Evolutionary conservation across 1,140 invertebrate genomes (phyloP).

Genomic region (Aphaenogaster floridana): DNA sequence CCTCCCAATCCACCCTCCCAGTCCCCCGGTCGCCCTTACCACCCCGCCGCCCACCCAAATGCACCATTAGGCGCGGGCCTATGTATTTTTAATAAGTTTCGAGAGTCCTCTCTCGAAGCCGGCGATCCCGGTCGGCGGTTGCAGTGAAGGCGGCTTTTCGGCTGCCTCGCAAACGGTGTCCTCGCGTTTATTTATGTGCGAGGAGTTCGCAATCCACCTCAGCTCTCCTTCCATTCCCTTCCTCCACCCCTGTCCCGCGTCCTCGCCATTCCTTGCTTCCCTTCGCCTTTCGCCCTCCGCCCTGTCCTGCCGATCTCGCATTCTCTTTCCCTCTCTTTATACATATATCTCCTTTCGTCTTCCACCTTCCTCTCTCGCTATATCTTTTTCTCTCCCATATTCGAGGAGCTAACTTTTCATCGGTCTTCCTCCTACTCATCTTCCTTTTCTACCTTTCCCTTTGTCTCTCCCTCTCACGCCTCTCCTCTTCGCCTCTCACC

Average conservation of each 20-base stretch:
- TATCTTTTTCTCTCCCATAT: slow-evolving; percentile 62
- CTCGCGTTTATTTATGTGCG: slow-evolving; percentile 84
- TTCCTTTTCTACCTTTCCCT: slow-evolving; percentile 11
- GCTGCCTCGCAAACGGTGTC: slow-evolving; percentile 81
- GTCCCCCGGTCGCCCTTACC: slow-evolving; percentile 18
- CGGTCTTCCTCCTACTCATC: slow-evolving; percentile 39
- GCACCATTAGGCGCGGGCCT: slow-evolving; percentile 80
- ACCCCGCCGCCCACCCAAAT: slow-evolving; percentile 76
- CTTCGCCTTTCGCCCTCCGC: neutral
- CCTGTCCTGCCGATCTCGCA: slow-evolving; percentile 61
- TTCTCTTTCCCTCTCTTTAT: slow-evolving; percentile 30
- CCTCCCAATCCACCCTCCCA: slow-evolving; percentile 66
- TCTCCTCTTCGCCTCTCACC: slow-evolving; percentile 1
- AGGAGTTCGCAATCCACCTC: slow-evolving; percentile 77
- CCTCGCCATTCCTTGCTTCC: slow-evolving; percentile 33
- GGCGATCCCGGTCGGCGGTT: slow-evolving; percentile 76
- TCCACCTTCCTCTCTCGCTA: slow-evolving; percentile 1
- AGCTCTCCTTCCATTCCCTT: slow-evolving; percentile 58
- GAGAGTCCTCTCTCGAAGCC: slow-evolving; percentile 78
- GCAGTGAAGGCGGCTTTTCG: slow-evolving; percentile 82
- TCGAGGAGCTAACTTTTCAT: slow-evolving; percentile 75
- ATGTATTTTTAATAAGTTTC: slow-evolving; percentile 86
- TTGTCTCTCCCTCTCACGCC: slow-evolving; percentile 26
- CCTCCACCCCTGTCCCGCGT: neutral
- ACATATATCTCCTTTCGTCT: slow-evolving; percentile 26